Percentiles rank a stretch among this genome's conserved stretches.
Evolutionary conservation across 1,140 invertebrate species (phyloP).

Genomic region (Argopecten irradians): DNA sequence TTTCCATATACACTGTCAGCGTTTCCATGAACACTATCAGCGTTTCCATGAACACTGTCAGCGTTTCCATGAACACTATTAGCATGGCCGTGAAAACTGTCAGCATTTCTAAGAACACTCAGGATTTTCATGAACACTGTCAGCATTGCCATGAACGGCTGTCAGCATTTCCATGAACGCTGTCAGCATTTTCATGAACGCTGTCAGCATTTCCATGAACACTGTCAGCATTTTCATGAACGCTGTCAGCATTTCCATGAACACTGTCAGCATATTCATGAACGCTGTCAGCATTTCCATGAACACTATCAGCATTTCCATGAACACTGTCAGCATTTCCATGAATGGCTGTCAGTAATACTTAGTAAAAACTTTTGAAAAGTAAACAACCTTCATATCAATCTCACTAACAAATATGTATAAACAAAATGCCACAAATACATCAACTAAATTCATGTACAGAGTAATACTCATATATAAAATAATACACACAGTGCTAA

Average conservation of each 20-base stretch:
- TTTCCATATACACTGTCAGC: not conserved
- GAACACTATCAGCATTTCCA: not conserved
- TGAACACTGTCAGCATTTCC: not conserved
- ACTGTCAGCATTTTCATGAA: too few species aligned
- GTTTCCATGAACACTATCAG: not conserved
- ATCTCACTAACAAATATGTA: too few species aligned
- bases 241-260: not conserved
- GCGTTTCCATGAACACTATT: not conserved
- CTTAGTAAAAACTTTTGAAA: too few species aligned
- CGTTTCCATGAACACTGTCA: not conserved
- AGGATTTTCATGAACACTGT: not conserved
- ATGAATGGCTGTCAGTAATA: too few species aligned
- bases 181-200: not conserved
- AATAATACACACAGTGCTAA: too few species aligned
- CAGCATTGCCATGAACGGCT: not conserved
- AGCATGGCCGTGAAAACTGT: not conserved
- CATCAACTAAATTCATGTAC: too few species aligned
- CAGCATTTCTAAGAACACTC: too few species aligned
- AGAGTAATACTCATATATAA: too few species aligned
- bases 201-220: too few species aligned
- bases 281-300: not conserved
- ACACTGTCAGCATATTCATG: not conserved
- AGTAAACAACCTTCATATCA: too few species aligned
- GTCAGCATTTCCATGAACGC: not conserved
- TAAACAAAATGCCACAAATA: too few species aligned